A percentile compares a stretch with the other conserved stretches of the same genome.
Evolutionary conservation across 1,140 invertebrate species (phyloP).

Genomic region (Oryzaephilus surinamensis): DNA sequence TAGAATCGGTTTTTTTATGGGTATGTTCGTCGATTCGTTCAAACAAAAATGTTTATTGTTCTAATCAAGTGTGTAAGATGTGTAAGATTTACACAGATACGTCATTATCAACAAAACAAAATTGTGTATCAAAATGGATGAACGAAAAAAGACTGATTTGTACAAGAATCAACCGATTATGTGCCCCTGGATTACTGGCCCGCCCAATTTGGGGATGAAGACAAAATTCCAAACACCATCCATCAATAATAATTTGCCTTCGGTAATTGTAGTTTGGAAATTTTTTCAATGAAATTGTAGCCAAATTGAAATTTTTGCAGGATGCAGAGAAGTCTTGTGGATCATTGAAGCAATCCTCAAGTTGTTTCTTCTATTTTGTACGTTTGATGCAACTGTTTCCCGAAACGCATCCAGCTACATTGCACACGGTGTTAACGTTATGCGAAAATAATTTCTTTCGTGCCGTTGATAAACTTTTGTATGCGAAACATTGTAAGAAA

Average conservation of each 20-base stretch:
- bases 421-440: slow-evolving; percentile 27
- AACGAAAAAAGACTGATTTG: slow-evolving; percentile 1
- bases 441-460: slow-evolving; percentile 30
- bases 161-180: slow-evolving; percentile 18
- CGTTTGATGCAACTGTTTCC: slow-evolving; percentile 34
- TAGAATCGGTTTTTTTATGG: too few species aligned
- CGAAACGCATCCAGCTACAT: slow-evolving; percentile 29
- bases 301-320: too few species aligned
- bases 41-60: too few species aligned
- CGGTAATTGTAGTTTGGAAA: too few species aligned
- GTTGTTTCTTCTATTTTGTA: slow-evolving; percentile 31
- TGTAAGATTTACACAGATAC: too few species aligned
- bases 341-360: slow-evolving; percentile 18
- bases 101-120: neutral
- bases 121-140: slow-evolving; percentile 1
- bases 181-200: slow-evolving; percentile 21
- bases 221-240: slow-evolving; percentile 14
- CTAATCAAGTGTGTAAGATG: too few species aligned
- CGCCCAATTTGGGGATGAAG: slow-evolving; percentile 20
- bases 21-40: too few species aligned
- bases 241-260: slow-evolving; percentile 3
- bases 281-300: neutral
- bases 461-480: slow-evolving; percentile 31
- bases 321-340: neutral
- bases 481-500: slow-evolving; percentile 27